These are phyloP conservation scores for Gasteruption jaculator DNA, from an alignment of 2,888 invertebrate genomes.

Conservation along the genomic window DNA sequence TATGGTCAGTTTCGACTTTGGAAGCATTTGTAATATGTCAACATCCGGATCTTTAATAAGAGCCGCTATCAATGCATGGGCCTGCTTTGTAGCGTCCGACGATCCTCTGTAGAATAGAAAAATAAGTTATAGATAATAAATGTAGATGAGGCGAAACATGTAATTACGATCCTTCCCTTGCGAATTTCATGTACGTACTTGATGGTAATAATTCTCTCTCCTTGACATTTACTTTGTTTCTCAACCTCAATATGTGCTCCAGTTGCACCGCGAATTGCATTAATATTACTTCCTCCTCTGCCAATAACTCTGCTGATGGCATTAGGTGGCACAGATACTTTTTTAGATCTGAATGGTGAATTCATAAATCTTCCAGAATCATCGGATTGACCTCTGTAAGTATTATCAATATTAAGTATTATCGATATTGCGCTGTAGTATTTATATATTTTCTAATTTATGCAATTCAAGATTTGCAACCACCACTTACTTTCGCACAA, in stretches of 20 bases:
- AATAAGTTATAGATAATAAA: constrained; percentile 11
- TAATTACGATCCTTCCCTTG: not conserved
- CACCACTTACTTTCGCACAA: constrained; percentile 70
- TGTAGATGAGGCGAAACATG: constrained; percentile 6
- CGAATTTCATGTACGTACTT: constrained; percentile 62
- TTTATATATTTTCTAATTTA: constrained; percentile 1
- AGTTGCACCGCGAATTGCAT: constrained; percentile 93
- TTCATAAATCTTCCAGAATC: constrained; percentile 51
- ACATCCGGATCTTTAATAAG: constrained; percentile 95
- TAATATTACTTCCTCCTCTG: constrained; percentile 95
- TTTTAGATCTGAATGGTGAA: constrained; percentile 70
- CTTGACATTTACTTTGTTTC: constrained; percentile 92
- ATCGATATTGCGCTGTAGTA: not conserved
- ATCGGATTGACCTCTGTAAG: constrained; percentile 44
- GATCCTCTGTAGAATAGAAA: constrained; percentile 78
- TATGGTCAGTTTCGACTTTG: constrained; percentile 61
- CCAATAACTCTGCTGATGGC: constrained; percentile 97
- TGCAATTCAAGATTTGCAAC: not conserved
- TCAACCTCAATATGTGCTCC: constrained; percentile 98
- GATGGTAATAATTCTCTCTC: constrained; percentile 91
- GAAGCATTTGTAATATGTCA: constrained; percentile 78
- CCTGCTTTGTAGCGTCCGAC: constrained; percentile 87
- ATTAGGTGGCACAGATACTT: constrained; percentile 89
- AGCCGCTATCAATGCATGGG: constrained; percentile 83
- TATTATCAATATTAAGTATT: constrained; percentile 4